Evolutionary conservation across 2,888 invertebrate species (phyloP).

Genomic region (Polyommatus icarus): DNA sequence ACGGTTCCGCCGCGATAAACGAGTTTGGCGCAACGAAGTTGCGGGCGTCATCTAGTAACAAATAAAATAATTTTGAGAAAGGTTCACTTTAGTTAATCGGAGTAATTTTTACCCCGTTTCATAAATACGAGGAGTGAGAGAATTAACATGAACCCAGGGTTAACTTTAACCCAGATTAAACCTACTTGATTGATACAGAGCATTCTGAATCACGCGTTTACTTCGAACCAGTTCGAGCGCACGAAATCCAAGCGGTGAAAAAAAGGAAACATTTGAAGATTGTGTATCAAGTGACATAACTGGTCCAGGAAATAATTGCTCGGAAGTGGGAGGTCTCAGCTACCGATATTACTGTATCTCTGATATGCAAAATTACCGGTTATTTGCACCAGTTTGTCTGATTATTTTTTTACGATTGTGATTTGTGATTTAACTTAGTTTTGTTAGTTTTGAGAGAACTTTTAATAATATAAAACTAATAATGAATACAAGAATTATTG

Average conservation of each 20-base stretch:
- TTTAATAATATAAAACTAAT: neutral
- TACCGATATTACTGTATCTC: constrained; percentile 36
- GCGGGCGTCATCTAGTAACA: too few relatives aligned
- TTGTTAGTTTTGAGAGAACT: neutral
- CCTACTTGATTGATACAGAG: constrained; percentile 38
- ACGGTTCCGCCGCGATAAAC: too few relatives aligned
- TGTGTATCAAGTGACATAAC: constrained; percentile 42
- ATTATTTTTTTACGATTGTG: constrained; percentile 4
- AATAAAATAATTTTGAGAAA: too few relatives aligned
- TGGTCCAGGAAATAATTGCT: constrained; percentile 39
- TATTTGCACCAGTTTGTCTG: neutral
- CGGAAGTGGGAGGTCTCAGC: constrained; percentile 39
- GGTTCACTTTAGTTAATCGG: too few relatives aligned
- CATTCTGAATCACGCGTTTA: constrained; percentile 61
- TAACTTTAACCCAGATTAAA: neutral
- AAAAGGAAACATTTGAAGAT: constrained; percentile 38
- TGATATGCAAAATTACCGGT: constrained; percentile 27
- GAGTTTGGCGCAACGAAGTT: too few relatives aligned
- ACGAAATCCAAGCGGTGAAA: constrained; percentile 57
- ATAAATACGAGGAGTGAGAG: neutral
- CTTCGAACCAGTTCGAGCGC: constrained; percentile 73
- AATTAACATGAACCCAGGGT: neutral
- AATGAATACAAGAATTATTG: too few relatives aligned
- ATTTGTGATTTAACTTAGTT: neutral
- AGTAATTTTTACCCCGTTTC: neutral